These are phyloP conservation scores for Eupeodes corollae DNA, from an alignment of 1,140 invertebrate genomes.

Conservation along the genomic window DNA sequence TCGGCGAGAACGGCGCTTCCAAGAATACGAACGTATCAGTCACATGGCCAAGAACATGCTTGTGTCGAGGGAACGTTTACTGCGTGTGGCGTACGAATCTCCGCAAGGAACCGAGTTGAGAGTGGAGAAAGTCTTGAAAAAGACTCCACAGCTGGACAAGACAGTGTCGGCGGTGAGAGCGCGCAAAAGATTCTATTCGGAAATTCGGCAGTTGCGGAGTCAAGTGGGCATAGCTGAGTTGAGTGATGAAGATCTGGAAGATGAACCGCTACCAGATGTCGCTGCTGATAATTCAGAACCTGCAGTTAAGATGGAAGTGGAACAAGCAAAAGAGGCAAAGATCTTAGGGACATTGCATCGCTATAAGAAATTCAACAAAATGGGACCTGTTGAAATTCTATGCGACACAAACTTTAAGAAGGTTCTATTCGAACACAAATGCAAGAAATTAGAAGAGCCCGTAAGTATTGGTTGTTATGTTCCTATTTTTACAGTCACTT, in stretches of 20 bases:
- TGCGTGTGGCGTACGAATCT: slow-evolving; percentile 45
- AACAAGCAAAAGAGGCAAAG: slow-evolving; percentile 32
- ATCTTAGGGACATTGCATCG: slow-evolving; percentile 20
- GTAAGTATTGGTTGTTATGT: slow-evolving; percentile 38
- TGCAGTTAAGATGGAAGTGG: slow-evolving; percentile 4
- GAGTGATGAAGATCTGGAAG: slow-evolving; percentile 9
- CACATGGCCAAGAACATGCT: slow-evolving; percentile 48
- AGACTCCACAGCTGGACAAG: slow-evolving; percentile 16
- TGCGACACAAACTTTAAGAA: slow-evolving; percentile 56
- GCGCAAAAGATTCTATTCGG: slow-evolving; percentile 31
- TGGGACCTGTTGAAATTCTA: slow-evolving; percentile 24
- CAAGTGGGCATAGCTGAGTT: slow-evolving; percentile 44
- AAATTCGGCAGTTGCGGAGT: slow-evolving; percentile 20
- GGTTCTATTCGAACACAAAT: slow-evolving; percentile 54
- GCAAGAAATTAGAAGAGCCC: slow-evolving; percentile 45
- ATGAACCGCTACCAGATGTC: slow-evolving; percentile 12
- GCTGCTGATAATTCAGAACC: slow-evolving; percentile 26
- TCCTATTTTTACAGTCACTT: no score
- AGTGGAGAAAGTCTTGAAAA: slow-evolving; percentile 21
- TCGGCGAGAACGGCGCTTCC: slow-evolving; percentile 53
- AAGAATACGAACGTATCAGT: slow-evolving; percentile 44
- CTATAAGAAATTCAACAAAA: slow-evolving; percentile 28
- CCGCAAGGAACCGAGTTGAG: slow-evolving; percentile 41
- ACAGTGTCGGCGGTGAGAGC: slow-evolving; percentile 41
- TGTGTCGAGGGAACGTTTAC: slow-evolving; percentile 53